Evolutionary conservation across 1,140 invertebrate genomes (phyloP).

Genomic region (Bombyx mandarina): DNA sequence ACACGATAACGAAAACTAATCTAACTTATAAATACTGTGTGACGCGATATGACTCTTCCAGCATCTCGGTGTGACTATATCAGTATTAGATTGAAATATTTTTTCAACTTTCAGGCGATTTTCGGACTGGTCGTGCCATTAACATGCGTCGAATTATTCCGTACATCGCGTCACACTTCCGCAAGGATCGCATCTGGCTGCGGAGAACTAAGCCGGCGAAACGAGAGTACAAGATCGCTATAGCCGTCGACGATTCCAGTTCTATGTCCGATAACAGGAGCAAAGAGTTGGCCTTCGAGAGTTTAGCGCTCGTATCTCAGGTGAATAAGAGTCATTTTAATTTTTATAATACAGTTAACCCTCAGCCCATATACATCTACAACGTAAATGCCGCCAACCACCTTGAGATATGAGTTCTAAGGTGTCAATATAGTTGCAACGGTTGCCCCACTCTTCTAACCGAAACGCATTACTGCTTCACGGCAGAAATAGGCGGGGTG

Average conservation of each 20-base stretch:
- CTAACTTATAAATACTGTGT: no score
- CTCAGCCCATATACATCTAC: not conserved
- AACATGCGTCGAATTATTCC: slow-evolving; percentile 98
- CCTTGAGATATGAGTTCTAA: no score
- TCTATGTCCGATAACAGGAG: slow-evolving; percentile 93
- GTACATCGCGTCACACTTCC: slow-evolving; percentile 98
- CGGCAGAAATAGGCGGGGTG: no score
- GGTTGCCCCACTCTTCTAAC: no score
- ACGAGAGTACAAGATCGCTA: slow-evolving; percentile 95
- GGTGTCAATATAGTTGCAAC: no score
- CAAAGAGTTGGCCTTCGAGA: slow-evolving; percentile 94
- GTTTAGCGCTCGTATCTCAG: slow-evolving; percentile 90
- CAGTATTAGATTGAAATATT: no score
- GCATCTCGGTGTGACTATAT: no score
- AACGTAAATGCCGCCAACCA: no score
- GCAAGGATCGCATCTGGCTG: slow-evolving; percentile 99
- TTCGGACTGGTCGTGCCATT: slow-evolving; percentile 94
- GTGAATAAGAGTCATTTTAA: slow-evolving; percentile 17
- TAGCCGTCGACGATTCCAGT: slow-evolving; percentile 98
- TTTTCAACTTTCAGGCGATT: slow-evolving; percentile 76
- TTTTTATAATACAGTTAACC: no score
- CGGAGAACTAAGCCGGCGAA: slow-evolving; percentile 95
- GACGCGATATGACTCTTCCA: no score
- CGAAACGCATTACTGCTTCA: no score
- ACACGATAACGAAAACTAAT: no score